Percentiles rank a stretch among this genome's conserved stretches.
Evolutionary conservation across 1,140 invertebrate species (phyloP).

Genomic region (Dendrolimus kikuchii): DNA sequence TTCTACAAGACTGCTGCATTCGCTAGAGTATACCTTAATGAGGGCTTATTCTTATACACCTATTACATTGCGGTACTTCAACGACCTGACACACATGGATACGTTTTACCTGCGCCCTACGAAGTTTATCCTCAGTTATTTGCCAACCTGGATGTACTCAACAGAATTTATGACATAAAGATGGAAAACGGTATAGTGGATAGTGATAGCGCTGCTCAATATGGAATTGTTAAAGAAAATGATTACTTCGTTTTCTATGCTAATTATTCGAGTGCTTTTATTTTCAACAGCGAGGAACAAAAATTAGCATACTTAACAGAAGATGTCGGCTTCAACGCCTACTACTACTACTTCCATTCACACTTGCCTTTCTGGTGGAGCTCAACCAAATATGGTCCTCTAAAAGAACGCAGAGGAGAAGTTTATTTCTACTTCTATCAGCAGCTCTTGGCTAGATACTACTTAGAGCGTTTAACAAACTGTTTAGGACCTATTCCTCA

Average conservation of each 20-base stretch:
- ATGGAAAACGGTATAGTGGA: slow-evolving; percentile 65
- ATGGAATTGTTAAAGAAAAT: slow-evolving; percentile 63
- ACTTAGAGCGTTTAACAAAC: slow-evolving; percentile 78
- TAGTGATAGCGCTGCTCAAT: slow-evolving; percentile 33
- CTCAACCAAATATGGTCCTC: slow-evolving; percentile 57
- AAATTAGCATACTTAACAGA: slow-evolving; percentile 81
- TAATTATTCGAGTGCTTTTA: slow-evolving; percentile 72
- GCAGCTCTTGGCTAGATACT: slow-evolving; percentile 78
- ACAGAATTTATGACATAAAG: slow-evolving; percentile 72
- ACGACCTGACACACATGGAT: slow-evolving; percentile 72
- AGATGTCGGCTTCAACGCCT: slow-evolving; percentile 79
- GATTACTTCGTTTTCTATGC: slow-evolving; percentile 55
- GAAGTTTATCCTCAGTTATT: slow-evolving; percentile 77
- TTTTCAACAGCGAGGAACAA: slow-evolving; percentile 73
- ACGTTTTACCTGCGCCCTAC: slow-evolving; percentile 75
- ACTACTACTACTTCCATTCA: slow-evolving; percentile 80
- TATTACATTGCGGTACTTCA: slow-evolving; percentile 74
- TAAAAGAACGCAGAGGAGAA: slow-evolving; percentile 74
- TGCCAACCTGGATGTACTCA: slow-evolving; percentile 73
- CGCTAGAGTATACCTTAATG: slow-evolving; percentile 74
- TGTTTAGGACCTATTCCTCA: slow-evolving; percentile 74
- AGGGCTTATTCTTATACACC: slow-evolving; percentile 70
- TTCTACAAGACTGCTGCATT: slow-evolving; percentile 77
- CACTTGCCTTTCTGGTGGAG: slow-evolving; percentile 78
- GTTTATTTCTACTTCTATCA: slow-evolving; percentile 75